Base-by-base conservation (phyloP, 2,888 invertebrate genomes). In the Acleris laterana region DNA sequence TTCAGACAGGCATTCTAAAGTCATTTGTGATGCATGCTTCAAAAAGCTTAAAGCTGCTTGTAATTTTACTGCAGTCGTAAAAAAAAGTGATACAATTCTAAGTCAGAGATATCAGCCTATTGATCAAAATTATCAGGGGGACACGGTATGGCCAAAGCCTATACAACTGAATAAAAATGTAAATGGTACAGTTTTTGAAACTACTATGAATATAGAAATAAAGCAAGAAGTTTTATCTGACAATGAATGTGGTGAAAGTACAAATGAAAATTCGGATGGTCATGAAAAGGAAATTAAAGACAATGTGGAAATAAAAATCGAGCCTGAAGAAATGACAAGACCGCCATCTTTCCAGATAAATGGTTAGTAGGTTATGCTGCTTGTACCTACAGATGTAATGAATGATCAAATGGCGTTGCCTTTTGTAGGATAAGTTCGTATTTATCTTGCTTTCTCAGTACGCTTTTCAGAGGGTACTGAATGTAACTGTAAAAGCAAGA, bases 141-240 rank as follows among this genome's bases (percentile, higher is more conserved):
- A 49, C 49, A 76, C 74, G 50, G 71, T 74, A 2, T 91, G 91
- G 92, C 92, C 91, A 0, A 84, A 87, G 72, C 92, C 91, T 0
- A 91, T 91, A 69, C 82, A 85, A 70, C 70, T 91, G 0, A 83
- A 85, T 5, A 87, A 80, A 69, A 85, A 80, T 60, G 62, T 87
- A 1, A 76, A 77, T 5, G 77, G 74, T 25, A 71, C 71, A 3
- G 68, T 79, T 7, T 78, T 73, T 57, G 77, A 77, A 16, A 77
- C 74, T 67, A 46, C 73, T 1, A 74, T 77, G 62, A 71, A 84
- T 38, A 69, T 87, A 1, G 87, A 89, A 58, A 81, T 92, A 1
- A 93, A 93, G 71, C 80, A 90, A 70, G 92, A 93, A 72, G 74
- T 86, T 0, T 2, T 88, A 25, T 85, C 89, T 0, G 91, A 90